Base-by-base conservation (phyloP, 2,888 invertebrate genomes). In the Malthinus flaveolus region DNA sequence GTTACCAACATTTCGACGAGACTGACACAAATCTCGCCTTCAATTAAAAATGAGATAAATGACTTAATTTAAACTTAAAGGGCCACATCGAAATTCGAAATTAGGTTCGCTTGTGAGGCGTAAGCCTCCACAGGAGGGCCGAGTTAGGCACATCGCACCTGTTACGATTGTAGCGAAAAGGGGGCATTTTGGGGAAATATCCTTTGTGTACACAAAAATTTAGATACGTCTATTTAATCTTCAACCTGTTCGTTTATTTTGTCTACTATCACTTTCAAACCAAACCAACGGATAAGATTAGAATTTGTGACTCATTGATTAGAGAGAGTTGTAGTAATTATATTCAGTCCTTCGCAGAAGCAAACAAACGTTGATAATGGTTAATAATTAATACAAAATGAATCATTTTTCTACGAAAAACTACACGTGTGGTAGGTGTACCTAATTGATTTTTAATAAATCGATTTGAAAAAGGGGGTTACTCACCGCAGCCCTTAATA, bases 401-500 rank as follows among this genome's bases (percentile, higher is more conserved):
- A 52, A 33, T 52, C 52, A 52, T 13, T 36, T 23, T 52, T 46
- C 52, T 37, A 2, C 3, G 31, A 33, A 45, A 52, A 52, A 51
- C 23, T n/a, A 7, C 49, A 60, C 52, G 55, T 49, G 50, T 50
- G n/a, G n/a, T n/a, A n/a, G n/a, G 47, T 58, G 58, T 56, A 44
- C 49, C 44, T 44, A 48, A 51, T 47, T 59, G 53, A 52, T 48
- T 15, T 57, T 34, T 32, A 33, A 47, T 32, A 12, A 11, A 42
- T 34, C 6, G n/a, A 45, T 34, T n/a, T 34, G 31, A 23, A 15
- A 32, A 11, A 23, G 2, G 23, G 23, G 23, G 23, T 23, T 23
- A 84, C 88, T 88, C 83, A 97, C 97, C 86, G 91, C 86, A 53
- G 97, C 97, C 58, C 87, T 85, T 32, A 98, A 82, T 66, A 90